Percentiles rank a stretch among this genome's conserved stretches.
phyloP scores from a whole-genome alignment of 2,113 vertebrate species.

The Gallinago paraguaiae region DNA sequence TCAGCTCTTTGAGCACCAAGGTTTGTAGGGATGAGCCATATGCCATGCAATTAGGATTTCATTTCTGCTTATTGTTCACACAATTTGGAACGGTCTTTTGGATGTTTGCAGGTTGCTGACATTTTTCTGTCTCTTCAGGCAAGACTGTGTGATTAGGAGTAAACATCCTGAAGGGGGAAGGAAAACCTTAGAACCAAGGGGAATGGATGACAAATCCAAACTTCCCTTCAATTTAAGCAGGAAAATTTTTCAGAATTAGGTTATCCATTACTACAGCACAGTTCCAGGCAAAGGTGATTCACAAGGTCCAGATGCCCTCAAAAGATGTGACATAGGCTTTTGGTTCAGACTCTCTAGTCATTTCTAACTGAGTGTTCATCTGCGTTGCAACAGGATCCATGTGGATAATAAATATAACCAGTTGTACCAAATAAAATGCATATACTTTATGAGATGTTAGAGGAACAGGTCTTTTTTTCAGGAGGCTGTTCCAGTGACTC shows the following conservation, averaged over 20 bases:
- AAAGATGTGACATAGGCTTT: not conserved
- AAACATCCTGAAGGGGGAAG: not conserved
- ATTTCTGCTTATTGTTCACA: not conserved
- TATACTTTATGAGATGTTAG: not conserved
- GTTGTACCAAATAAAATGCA: not conserved
- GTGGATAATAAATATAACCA: not conserved
- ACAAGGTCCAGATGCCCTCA: not conserved
- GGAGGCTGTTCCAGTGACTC: not conserved
- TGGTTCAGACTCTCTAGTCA: not conserved
- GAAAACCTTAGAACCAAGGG: not conserved
- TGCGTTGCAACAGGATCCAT: not conserved
- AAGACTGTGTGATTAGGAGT: not conserved
- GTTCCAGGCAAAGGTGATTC: not conserved
- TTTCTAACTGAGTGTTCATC: not conserved
- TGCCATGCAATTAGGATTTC: not conserved
- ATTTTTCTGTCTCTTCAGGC: not conserved
- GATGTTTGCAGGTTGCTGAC: not conserved
- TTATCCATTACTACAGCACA: not conserved
- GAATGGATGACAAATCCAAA: not conserved
- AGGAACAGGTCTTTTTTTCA: not conserved
- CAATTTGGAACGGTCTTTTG: not conserved
- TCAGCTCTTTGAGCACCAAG: not conserved
- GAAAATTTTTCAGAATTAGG: not conserved
- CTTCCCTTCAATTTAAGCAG: not conserved
- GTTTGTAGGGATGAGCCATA: conserved; percentile 6